Evolutionary conservation across 2,797 vertebrate species (phyloP).

Genomic region (Alauda arvensis): DNA sequence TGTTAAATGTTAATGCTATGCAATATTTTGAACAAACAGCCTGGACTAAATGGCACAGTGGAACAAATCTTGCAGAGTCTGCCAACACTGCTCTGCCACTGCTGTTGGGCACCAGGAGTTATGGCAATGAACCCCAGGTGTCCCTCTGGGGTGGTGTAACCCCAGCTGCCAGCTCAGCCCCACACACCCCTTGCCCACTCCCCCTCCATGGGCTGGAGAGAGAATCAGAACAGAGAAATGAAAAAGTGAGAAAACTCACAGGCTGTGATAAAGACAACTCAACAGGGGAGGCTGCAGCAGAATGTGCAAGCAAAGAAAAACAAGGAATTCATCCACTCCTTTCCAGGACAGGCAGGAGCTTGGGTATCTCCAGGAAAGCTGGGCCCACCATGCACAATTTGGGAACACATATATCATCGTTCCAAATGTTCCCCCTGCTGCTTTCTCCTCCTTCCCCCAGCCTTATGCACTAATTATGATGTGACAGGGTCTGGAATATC

Average conservation of each 20-base stretch:
- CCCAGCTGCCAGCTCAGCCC: not conserved
- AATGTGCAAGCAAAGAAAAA: not conserved
- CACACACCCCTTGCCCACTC: rapidly evolving
- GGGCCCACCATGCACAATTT: rapidly evolving
- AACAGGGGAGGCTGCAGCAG: not conserved
- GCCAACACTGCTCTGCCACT: not conserved
- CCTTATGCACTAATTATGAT: not conserved
- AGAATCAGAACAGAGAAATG: not conserved
- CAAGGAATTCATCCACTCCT: not conserved
- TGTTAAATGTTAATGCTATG: not conserved
- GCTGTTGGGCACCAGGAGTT: not conserved
- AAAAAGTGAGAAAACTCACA: not conserved
- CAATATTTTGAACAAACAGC: not conserved
- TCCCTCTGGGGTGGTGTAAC: not conserved
- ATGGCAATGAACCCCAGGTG: rapidly evolving
- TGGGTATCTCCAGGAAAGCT: not conserved
- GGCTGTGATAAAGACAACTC: not conserved
- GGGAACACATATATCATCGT: not conserved
- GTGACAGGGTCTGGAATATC: not conserved
- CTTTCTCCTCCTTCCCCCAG: not conserved
- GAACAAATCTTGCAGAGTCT: not conserved
- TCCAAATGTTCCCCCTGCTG: not conserved
- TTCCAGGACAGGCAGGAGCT: not conserved
- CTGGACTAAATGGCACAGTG: not conserved
- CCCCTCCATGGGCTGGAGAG: too few relatives aligned